These are phyloP conservation scores for Cynopterus brachyotis DNA, from an alignment of 2,113 vertebrate species.

Conservation along the genomic window DNA sequence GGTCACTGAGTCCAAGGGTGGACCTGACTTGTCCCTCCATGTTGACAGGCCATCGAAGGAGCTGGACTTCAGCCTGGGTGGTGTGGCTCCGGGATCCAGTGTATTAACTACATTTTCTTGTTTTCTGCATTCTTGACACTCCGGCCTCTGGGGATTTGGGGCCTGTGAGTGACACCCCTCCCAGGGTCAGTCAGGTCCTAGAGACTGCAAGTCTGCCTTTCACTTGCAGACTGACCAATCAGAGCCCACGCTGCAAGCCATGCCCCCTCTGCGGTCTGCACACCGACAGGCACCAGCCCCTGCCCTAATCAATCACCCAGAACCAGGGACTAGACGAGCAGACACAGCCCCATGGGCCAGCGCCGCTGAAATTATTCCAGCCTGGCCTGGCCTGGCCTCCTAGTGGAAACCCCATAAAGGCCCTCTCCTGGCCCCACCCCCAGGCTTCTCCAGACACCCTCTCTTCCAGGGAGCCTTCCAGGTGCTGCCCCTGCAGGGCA, in stretches of 20 bases:
- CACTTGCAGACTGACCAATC: not conserved
- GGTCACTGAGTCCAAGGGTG: not conserved
- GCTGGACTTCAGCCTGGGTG: not conserved
- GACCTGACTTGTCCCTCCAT: no score
- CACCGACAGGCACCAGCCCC: not conserved
- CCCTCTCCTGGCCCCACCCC: not conserved
- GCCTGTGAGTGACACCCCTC: not conserved
- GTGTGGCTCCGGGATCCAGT: not conserved
- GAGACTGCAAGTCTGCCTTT: not conserved
- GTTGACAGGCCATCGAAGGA: not conserved
- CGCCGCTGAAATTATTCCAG: no score
- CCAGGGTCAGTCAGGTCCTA: not conserved
- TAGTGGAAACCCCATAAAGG: not conserved
- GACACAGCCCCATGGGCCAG: no score
- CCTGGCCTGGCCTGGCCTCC: not conserved
- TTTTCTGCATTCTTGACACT: not conserved
- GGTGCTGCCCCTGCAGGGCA: not conserved
- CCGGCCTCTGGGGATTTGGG: not conserved
- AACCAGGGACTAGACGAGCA: no score
- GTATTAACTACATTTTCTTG: not conserved
- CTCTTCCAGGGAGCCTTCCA: not conserved
- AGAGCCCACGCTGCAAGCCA: not conserved
- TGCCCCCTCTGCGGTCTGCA: rapidly evolving
- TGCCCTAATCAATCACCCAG: not conserved
- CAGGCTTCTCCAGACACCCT: not conserved